Base-by-base conservation (phyloP, 2,113 vertebrate species). In the Gobio gobio region DNA sequence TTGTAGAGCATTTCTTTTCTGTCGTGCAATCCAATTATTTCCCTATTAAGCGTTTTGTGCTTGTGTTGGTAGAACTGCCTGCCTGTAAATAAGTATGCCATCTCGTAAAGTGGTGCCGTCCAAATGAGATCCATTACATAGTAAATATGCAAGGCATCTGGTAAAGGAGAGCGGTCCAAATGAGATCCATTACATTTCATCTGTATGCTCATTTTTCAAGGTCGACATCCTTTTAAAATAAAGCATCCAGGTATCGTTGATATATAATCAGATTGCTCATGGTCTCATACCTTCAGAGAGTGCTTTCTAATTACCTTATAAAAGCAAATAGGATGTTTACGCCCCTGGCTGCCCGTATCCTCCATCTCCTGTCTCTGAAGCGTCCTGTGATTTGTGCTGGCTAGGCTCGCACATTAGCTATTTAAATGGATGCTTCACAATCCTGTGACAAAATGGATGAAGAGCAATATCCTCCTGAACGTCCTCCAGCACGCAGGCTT, bases 381-480 rank as follows among this genome's bases (percentile, higher is more conserved):
- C 6, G 26, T 54, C 14, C 14, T 59, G 68, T 12, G 51, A 63
- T 66, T 36, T 43, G n/a, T 29, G 70, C 16, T 33, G 59, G 54
- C 75, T 56, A 5, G 58, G 74, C 82, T 72, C 56, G 36, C 63
- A 56, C 40, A 75, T 85, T 87, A 83, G 83, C 68, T 56, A 40
- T 83, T 85, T 61, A 87, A 81, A 89, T 83, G 86, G 40, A 70
- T 83, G 79, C 83, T 75, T 87, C 66, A 75, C 58, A 77, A 58
- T 59, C 72, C 56, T 43, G 54, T 56, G 47, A 85, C 80, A 89
- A 83, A 89, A 87, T 82, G 86, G 78, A 80, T 75, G 83, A 76
- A 36, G 56, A 77, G 51, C 73, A 72, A 54, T 82, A 73, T 82
- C 43, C 58, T 36, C 51, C 43, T 33, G 22, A 58, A 74, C 80